Conservation (phyloP, 2,888 invertebrate species). For the Napeogenes inachia region DNA sequence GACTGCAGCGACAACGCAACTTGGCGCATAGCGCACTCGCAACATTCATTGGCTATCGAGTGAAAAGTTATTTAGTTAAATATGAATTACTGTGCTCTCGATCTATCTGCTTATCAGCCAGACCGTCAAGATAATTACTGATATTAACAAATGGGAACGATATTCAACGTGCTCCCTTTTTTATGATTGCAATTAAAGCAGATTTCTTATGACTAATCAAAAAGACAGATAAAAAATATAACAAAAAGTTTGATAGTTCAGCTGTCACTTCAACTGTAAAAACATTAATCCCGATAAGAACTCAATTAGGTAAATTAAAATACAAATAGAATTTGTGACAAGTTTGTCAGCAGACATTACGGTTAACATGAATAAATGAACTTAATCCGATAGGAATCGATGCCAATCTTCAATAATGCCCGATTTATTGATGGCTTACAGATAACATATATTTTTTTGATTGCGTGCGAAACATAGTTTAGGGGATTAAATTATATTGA, state of each 20-base stretch:
- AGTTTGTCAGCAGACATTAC: constrained; percentile 48
- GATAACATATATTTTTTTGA: constrained; percentile 10
- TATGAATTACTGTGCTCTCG: constrained; percentile 32
- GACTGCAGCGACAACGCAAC: constrained; percentile 64
- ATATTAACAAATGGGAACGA: not conserved
- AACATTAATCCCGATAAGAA: constrained; percentile 31
- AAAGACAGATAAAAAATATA: constrained; percentile 3
- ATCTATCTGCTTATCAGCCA: constrained; percentile 3
- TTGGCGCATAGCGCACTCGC: constrained; percentile 62
- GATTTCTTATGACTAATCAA: not conserved
- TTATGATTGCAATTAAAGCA: not conserved
- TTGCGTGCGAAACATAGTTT: constrained; percentile 3
- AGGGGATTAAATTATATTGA: not conserved
- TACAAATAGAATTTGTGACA: constrained; percentile 40
- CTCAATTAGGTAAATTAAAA: constrained; percentile 42
- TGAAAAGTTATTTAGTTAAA: constrained; percentile 23
- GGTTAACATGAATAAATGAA: constrained; percentile 45
- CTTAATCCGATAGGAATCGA: constrained; percentile 45
- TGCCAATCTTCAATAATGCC: constrained; percentile 21
- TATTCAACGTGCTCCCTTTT: not conserved
- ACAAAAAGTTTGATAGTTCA: constrained; percentile 38
- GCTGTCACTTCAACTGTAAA: constrained; percentile 25
- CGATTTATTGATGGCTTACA: constrained; percentile 6
- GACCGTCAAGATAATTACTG: constrained; percentile 1
- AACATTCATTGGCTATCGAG: constrained; percentile 36